Base-by-base conservation (phyloP, 2,797 vertebrate genomes). In the Sebastes flavidus region DNA sequence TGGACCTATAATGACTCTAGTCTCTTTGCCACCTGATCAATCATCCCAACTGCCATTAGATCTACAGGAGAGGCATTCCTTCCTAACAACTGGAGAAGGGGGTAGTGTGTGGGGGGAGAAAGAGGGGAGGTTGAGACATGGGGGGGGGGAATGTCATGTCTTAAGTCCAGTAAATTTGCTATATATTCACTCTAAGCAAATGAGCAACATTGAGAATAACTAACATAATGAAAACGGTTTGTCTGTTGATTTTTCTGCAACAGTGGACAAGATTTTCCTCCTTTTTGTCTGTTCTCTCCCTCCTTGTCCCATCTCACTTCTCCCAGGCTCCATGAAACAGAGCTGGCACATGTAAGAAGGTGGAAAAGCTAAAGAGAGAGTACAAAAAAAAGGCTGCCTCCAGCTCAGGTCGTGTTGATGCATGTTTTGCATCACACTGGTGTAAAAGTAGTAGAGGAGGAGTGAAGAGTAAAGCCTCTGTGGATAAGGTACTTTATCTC, bases 1-100 rank as follows among this genome's bases (percentile, higher is more conserved):
- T 52, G 76, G 72, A 82, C 72, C 58, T 69, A 78, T 80, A 80
- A 81, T 83, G 86, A 73, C 85, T 89, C 77, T 77, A 62, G 83
- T 88, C 78, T 88, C 72, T 88, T 73, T 87, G 75, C 78, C 88
- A 88, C 85, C 86, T 90, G 87, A 92, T 93, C 87, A 92, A 90
- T 91, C 89, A 89, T 81, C 69, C 74, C 68, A 81, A 80, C 75
- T 87, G 86, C 84, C 82, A 75, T 82, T 77, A 89, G 71, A 87
- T 85, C 83, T 85, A 87, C 59, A 55, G 67, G 60, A 88, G 63
- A 87, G 36, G 73, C 75, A 88, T 90, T 92, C 87, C 86, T 88
- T 80, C 82, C 77, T 61, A 88, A 84, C 86, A 90, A 88, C 82
- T 91, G 88, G 66, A 78, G 77, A 82, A 75, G 75, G 66, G 71